Evolutionary conservation across 2,113 vertebrate genomes (phyloP), one percentile per base, ranked within the genome.

Genomic region (Solea solea): DNA sequence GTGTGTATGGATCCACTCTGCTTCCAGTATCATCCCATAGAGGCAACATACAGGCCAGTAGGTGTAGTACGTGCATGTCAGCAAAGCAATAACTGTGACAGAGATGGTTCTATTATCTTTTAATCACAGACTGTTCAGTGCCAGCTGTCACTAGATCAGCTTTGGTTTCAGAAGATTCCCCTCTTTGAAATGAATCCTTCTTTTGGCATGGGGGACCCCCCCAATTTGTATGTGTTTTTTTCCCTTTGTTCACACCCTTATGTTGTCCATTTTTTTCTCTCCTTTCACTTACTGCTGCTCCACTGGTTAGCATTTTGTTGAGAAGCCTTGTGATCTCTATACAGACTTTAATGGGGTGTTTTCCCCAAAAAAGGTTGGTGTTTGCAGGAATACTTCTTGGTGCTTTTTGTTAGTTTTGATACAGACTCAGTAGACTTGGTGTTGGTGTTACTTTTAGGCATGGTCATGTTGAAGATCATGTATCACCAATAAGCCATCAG

Each of bases 271-370:
- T 53, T 74, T 69, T 55, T 57, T 88, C 39, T 87, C 46, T 82
- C 72, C 60, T 74, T 82, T 75, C 65, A 81, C 78, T 78, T 83
- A 75, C 77, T 90, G 86, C 82, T 25, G 56, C 85, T 92, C 81
- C 87, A 83, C 64, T 85, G 94, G 77, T 91, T 93, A 97, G 94
- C 93, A 93, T 91, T 96, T 95, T 81, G 84, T 87, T 90, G 92
- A 94, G 93, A 95, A 93, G 91, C 93, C 94, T 78, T 97, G 95
- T 91, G 96, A 97, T 92, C 95, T 98, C 89, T 95, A 95, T 95
- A 91, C 96, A 87, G 95, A 97, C 92, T 96, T 96, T 94, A 94
- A 78, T 91, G 96, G 96, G 93, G 95, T 96, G 66, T 96, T 98
- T 94, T 97, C 94, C 89, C 95, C 94, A 7, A 95, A 95, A 91